Percentiles rank a stretch among this genome's conserved stretches.
These are phyloP conservation scores for Pseudanteris insignis DNA, from an alignment of 2,888 invertebrate genomes.

Conservation along the genomic window DNA sequence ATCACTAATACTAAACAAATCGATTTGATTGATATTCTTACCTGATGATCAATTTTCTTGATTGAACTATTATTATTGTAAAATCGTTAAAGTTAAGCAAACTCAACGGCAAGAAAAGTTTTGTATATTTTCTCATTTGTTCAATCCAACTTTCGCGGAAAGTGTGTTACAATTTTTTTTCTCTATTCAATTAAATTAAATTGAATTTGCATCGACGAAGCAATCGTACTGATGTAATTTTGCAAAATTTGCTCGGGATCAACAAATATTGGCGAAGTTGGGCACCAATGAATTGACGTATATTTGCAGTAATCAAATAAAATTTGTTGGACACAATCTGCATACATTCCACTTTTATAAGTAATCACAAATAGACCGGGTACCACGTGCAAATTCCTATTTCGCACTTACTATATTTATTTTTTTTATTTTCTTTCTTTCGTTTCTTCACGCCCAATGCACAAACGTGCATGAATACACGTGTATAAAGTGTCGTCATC, in stretches of 20 bases:
- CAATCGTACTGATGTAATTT: no score
- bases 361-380: slow-evolving; percentile 21
- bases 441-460: slow-evolving; percentile 16
- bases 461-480: slow-evolving; percentile 27
- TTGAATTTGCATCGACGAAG: no score
- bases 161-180: no score
- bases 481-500: slow-evolving; percentile 20
- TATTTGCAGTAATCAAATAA: slow-evolving; percentile 13
- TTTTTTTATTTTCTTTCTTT: background rate
- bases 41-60: no score
- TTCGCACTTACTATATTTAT: slow-evolving; percentile 30
- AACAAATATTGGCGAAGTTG: slow-evolving; percentile 6
- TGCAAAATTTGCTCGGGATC: background rate
- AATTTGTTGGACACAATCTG: slow-evolving; percentile 21
- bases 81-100: no score
- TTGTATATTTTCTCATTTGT: no score
- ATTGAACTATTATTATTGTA: no score
- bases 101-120: no score
- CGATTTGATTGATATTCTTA: no score
- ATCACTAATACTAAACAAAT: no score
- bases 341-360: slow-evolving; percentile 16
- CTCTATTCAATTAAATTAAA: no score
- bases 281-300: slow-evolving; percentile 4
- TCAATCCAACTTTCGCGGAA: no score
- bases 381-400: slow-evolving; percentile 15